phyloP scores from a whole-genome alignment of 2,797 vertebrate species.

The Trachurus trachurus region DNA sequence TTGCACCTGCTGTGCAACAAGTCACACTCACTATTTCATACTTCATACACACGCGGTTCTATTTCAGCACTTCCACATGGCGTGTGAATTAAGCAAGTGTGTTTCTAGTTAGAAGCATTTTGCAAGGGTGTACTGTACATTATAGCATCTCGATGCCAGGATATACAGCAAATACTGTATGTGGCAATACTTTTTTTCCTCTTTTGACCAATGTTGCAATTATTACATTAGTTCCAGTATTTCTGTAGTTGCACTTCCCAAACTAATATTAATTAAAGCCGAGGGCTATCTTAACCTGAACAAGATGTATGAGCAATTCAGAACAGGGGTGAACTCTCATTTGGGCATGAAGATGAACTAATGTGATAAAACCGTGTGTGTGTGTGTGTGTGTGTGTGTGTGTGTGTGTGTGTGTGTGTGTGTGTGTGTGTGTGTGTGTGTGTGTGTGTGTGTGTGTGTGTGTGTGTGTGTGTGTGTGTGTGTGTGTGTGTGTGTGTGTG shows the following conservation, averaged over 20 bases:
- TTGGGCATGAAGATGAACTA: neutral
- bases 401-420: constrained; percentile 7
- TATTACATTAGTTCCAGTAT: constrained; percentile 41
- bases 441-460: no score
- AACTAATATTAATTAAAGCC: neutral
- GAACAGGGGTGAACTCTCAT: neutral
- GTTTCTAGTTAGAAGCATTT: constrained; percentile 61
- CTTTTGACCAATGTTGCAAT: constrained; percentile 33
- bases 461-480: no score
- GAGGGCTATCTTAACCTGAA: neutral
- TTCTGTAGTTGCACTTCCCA: constrained; percentile 38
- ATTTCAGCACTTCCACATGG: constrained; percentile 51
- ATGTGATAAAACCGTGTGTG: neutral
- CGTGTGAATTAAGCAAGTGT: constrained; percentile 60
- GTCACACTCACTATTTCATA: constrained; percentile 16
- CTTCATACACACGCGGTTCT: constrained; percentile 2
- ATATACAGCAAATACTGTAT: constrained; percentile 32
- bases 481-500: neutral
- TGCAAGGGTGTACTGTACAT: constrained; percentile 52
- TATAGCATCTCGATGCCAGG: neutral
- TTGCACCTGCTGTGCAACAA: constrained; percentile 25
- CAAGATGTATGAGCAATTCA: neutral
- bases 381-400: neutral
- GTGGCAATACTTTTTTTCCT: constrained; percentile 40
- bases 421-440: neutral